These are phyloP conservation scores for Mesochorus sp. DNA, from an alignment of 2,888 invertebrate species.

Conservation along the genomic window DNA sequence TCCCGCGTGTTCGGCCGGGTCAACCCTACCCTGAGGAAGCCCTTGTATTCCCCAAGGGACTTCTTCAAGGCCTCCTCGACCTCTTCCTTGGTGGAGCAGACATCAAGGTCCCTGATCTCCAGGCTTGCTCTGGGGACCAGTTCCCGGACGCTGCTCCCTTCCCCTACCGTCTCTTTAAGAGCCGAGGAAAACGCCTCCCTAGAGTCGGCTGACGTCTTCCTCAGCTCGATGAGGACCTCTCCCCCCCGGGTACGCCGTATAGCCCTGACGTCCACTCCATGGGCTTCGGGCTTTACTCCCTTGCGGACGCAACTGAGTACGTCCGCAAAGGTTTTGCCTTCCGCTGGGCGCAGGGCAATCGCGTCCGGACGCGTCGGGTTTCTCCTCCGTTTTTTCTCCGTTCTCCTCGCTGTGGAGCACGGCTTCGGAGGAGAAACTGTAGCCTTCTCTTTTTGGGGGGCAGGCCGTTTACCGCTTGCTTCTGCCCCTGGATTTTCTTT, in stretches of 20 bases:
- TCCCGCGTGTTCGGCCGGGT: background rate
- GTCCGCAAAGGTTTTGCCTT: conserved; percentile 23
- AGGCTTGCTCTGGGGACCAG: background rate
- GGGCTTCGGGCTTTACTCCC: conserved; percentile 22
- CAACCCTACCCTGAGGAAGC: background rate
- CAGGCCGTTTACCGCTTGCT: too few species aligned
- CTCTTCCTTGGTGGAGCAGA: background rate
- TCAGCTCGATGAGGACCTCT: conserved; percentile 25
- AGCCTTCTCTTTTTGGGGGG: too few species aligned
- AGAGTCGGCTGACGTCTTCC: background rate
- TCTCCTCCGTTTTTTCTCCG: too few species aligned
- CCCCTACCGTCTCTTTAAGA: background rate
- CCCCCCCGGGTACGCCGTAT: conserved; percentile 14
- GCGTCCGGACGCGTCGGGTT: background rate
- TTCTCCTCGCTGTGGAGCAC: too few species aligned
- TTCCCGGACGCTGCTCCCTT: background rate
- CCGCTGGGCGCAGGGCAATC: background rate
- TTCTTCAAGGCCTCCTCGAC: background rate
- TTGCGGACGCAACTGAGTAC: conserved; percentile 4
- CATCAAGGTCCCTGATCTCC: conserved; percentile 20
- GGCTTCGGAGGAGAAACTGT: too few species aligned
- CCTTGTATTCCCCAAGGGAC: background rate
- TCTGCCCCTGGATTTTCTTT: too few species aligned
- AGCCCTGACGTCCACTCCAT: background rate
- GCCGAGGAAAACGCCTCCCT: conserved; percentile 1